Evolutionary conservation across 1,140 invertebrate genomes (phyloP).

Genomic region (Cydia amplana): DNA sequence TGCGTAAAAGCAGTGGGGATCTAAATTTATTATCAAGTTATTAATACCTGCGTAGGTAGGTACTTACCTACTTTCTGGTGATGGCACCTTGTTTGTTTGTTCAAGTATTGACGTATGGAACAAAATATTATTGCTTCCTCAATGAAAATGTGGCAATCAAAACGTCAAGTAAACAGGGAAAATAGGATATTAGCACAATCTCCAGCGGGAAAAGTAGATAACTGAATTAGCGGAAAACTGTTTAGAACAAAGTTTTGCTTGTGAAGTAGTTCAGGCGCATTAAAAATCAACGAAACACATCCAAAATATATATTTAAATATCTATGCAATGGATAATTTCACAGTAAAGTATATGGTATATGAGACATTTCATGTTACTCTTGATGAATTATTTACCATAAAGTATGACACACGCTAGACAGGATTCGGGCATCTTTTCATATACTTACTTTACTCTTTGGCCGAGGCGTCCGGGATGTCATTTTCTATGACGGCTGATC

Average conservation of each 20-base stretch:
- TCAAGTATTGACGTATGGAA: background rate
- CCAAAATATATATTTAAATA: background rate
- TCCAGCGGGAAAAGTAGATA: background rate
- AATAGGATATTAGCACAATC: background rate
- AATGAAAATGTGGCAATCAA: constrained; percentile 4
- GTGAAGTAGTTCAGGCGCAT: background rate
- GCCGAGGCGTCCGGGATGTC: too few species aligned
- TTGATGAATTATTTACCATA: too few species aligned
- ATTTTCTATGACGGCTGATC: too few species aligned
- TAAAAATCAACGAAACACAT: background rate
- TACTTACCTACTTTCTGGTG: background rate
- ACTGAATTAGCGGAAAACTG: background rate
- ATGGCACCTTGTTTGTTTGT: constrained; percentile 24
- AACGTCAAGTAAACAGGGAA: background rate
- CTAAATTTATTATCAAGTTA: background rate
- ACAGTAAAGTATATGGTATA: too few species aligned
- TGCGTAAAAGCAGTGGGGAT: background rate
- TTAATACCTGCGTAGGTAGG: background rate
- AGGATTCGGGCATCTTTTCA: too few species aligned
- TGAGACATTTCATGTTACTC: too few species aligned
- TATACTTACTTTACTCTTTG: too few species aligned
- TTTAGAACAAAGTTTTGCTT: background rate
- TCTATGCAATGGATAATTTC: too few species aligned
- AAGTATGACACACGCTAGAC: too few species aligned
- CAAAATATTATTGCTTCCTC: constrained; percentile 7